These are phyloP conservation scores for Chironomus riparius DNA, from an alignment of 2,888 invertebrate genomes.

Conservation along the genomic window DNA sequence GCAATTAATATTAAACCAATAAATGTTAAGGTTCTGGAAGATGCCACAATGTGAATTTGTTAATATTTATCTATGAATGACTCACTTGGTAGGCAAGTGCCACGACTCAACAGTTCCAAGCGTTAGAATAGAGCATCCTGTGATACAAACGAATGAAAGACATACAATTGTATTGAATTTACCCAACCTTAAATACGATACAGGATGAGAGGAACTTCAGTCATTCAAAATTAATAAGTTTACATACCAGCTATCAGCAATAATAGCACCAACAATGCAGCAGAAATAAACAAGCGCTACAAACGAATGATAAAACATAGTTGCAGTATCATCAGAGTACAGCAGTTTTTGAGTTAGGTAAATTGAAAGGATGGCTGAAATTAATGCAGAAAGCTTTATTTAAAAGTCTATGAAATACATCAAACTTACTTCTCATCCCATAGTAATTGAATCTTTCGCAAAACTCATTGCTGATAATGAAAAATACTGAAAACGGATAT, in stretches of 20 bases:
- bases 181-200: not conserved
- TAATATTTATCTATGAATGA: no score
- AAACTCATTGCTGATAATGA: constrained; percentile 94
- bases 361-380: constrained; percentile 61
- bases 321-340: constrained; percentile 55
- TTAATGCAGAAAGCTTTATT: no score
- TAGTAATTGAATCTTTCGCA: constrained; percentile 96
- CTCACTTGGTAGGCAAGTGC: not conserved
- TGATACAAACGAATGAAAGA: not conserved
- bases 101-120: not conserved
- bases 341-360: constrained; percentile 58
- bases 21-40: constrained; percentile 46
- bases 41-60: not conserved
- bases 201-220: no score
- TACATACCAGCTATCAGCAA: not conserved
- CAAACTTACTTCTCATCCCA: constrained; percentile 92
- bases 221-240: no score
- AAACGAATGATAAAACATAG: constrained; percentile 65
- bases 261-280: constrained; percentile 44
- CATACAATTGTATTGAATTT: constrained; percentile 8
- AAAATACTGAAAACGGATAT: constrained; percentile 83
- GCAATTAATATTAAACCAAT: constrained; percentile 67
- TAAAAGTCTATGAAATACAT: no score
- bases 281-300: constrained; percentile 65
- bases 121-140: not conserved